phyloP scores from a whole-genome alignment of 2,797 vertebrate genomes.

The Clarias fuscus region DNA sequence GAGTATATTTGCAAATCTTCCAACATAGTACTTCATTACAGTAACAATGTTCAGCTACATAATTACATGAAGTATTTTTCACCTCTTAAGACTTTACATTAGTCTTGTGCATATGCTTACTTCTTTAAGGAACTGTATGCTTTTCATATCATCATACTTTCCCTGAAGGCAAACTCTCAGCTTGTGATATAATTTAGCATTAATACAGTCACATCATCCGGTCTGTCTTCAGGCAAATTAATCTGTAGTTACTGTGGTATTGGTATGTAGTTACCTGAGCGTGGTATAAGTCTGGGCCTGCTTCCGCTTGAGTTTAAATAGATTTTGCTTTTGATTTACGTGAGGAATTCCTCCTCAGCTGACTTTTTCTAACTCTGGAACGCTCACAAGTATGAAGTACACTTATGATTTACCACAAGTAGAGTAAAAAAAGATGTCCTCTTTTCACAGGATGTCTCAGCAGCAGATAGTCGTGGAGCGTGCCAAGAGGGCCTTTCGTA shows the following conservation, averaged over 20 bases:
- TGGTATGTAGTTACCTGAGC: not conserved
- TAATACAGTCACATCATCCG: not conserved
- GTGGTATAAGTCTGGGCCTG: not conserved
- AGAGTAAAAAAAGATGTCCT: constrained; percentile 27
- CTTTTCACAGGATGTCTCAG: constrained; percentile 73
- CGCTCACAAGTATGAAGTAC: not conserved
- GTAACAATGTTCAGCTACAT: not conserved
- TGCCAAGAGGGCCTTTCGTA: constrained; percentile 81
- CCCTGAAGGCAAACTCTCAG: not conserved
- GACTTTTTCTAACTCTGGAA: not conserved
- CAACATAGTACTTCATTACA: not conserved
- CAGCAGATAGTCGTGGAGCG: constrained; percentile 73
- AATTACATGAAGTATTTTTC: not conserved
- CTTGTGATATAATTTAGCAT: not conserved
- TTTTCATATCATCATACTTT: not conserved
- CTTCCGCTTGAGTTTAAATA: not conserved
- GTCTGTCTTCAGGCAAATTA: not conserved
- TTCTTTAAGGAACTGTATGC: not conserved
- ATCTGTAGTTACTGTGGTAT: not conserved
- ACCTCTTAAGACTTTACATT: not conserved
- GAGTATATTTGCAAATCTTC: not conserved
- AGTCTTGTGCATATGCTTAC: not conserved
- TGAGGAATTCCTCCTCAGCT: constrained; percentile 3
- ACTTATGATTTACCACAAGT: constrained; percentile 17
- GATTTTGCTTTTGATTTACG: not conserved